phyloP scores from a whole-genome alignment of 2,797 vertebrate genomes.

The Acanthurus lineatus region DNA sequence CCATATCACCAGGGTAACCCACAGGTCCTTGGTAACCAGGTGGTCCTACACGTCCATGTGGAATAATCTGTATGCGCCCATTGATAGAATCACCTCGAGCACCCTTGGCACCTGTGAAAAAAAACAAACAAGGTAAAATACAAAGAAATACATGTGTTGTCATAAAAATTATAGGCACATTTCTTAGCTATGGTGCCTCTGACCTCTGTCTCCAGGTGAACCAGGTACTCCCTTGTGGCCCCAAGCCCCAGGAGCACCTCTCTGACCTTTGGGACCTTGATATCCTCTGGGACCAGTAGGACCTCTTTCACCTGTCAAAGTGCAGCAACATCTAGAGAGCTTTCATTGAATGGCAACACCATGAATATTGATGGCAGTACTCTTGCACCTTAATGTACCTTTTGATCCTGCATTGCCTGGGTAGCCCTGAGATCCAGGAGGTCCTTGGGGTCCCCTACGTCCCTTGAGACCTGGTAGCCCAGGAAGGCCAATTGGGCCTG shows the following conservation, averaged over 20 bases:
- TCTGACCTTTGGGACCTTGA: slow-evolving; percentile 61
- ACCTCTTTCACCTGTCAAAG: slow-evolving; percentile 65
- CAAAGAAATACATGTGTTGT: too few species aligned
- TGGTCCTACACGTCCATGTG: slow-evolving; percentile 40
- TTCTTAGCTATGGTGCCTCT: background rate
- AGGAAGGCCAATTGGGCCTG: slow-evolving; percentile 55
- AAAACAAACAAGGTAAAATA: background rate
- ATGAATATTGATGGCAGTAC: background rate
- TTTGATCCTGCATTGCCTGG: slow-evolving; percentile 41
- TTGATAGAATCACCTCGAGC: slow-evolving; percentile 36
- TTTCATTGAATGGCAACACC: background rate
- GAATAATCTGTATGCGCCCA: fast-evolving
- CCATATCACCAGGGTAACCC: slow-evolving; percentile 55
- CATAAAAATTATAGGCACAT: background rate
- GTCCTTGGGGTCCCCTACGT: slow-evolving; percentile 56
- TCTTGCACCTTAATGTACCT: slow-evolving; percentile 47
- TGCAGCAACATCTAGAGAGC: slow-evolving; percentile 20
- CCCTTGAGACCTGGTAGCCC: slow-evolving; percentile 67
- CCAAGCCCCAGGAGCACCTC: slow-evolving; percentile 51
- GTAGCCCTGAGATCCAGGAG: slow-evolving; percentile 30
- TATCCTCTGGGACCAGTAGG: slow-evolving; percentile 45
- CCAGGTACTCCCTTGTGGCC: slow-evolving; percentile 68
- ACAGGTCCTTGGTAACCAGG: slow-evolving; percentile 39
- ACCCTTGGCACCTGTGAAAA: slow-evolving; percentile 68
- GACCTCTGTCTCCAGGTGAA: slow-evolving; percentile 57